phyloP scores from a whole-genome alignment of 2,113 vertebrate species.

The Hyla sarda region DNA sequence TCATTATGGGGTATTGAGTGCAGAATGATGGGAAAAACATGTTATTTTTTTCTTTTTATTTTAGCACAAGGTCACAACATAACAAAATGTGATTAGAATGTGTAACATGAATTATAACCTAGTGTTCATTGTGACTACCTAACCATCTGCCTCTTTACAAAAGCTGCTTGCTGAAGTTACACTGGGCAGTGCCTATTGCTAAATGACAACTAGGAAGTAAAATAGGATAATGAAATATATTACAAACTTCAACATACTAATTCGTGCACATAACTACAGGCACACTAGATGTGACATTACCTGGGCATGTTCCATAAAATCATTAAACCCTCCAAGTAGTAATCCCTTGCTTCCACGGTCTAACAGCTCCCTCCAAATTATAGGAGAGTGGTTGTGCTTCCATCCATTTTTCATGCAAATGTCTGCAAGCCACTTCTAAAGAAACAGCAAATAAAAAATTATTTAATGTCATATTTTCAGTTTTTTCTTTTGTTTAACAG shows the following conservation, averaged over 20 bases:
- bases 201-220: background rate
- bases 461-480: background rate
- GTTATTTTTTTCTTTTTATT: too few species aligned
- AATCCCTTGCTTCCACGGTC: conserved; percentile 85
- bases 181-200: background rate
- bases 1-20: too few species aligned
- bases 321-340: conserved; percentile 86
- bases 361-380: conserved; percentile 92
- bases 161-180: too few species aligned
- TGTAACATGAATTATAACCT: background rate
- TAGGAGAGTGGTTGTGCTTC: conserved; percentile 81
- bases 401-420: conserved; percentile 82
- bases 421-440: conserved; percentile 83
- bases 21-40: too few species aligned
- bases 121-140: background rate
- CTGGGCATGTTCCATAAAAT: conserved; percentile 89
- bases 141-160: background rate
- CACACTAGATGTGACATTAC: too few species aligned
- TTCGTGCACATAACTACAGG: too few species aligned
- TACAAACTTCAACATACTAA: background rate
- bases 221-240: background rate
- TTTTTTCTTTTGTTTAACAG: background rate
- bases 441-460: background rate
- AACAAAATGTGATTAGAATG: too few species aligned
- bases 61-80: too few species aligned